Conservation (phyloP, 2,113 vertebrate species). For the Laterallus jamaicensis region DNA sequence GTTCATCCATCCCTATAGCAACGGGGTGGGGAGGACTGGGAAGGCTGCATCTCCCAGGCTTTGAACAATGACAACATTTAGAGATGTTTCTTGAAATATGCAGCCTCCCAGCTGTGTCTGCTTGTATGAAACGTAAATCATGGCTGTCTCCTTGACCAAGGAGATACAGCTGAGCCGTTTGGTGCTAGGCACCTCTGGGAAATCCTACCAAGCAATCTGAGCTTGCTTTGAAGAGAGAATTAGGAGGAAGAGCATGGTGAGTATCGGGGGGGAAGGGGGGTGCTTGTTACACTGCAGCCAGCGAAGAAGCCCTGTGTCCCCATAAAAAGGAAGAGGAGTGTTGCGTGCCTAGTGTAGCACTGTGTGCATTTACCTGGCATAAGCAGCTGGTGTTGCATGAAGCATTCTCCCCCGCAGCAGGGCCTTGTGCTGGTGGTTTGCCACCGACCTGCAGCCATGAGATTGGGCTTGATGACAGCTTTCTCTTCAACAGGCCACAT, state of each 20-base stretch:
- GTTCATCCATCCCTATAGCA: background rate
- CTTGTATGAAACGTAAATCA: background rate
- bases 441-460: rapidly evolving
- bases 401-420: rapidly evolving
- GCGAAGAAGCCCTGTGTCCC: background rate
- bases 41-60: background rate
- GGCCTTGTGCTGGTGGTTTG: rapidly evolving
- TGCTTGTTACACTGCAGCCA: background rate
- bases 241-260: background rate
- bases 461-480: background rate
- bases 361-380: rapidly evolving
- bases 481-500: rapidly evolving
- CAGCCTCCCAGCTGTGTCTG: background rate
- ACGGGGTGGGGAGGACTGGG: background rate
- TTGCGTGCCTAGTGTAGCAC: background rate
- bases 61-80: rapidly evolving
- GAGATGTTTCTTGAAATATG: background rate
- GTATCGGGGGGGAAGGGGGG: background rate
- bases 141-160: background rate
- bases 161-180: background rate
- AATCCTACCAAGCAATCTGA: background rate
- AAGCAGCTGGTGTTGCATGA: background rate
- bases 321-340: rapidly evolving
- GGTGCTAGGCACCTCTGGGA: background rate
- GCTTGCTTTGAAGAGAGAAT: background rate